A percentile compares a stretch with the other conserved stretches of the same genome.
phyloP scores from a whole-genome alignment of 2,113 vertebrate species.

The Sorex araneus region DNA sequence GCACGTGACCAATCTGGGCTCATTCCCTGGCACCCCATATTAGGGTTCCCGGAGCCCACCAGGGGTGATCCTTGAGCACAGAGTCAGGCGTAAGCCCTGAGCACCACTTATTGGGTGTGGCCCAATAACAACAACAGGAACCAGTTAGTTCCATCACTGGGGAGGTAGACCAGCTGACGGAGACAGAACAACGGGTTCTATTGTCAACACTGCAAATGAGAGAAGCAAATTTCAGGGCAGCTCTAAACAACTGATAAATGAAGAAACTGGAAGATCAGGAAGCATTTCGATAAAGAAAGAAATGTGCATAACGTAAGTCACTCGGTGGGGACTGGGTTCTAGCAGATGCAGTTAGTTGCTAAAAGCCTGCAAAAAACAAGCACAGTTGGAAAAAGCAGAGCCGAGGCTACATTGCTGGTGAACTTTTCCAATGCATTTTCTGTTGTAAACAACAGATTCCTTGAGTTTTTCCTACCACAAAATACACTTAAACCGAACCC shows the following conservation, averaged over 20 bases:
- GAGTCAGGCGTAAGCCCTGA: too few relatives aligned
- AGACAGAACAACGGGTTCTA: not conserved
- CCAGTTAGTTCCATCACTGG: not conserved
- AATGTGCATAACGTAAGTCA: not conserved
- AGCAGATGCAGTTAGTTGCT: not conserved
- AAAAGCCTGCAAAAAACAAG: not conserved
- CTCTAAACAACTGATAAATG: constrained; percentile 23
- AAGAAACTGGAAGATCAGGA: constrained; percentile 1
- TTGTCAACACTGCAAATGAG: not conserved
- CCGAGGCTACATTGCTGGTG: not conserved
- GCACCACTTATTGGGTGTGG: too few relatives aligned
- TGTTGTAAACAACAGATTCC: not conserved
- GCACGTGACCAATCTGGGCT: too few relatives aligned
- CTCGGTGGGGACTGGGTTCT: not conserved
- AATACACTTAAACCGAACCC: not conserved
- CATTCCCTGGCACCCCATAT: too few relatives aligned
- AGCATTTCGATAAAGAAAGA: constrained; percentile 29
- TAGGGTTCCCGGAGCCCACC: too few relatives aligned
- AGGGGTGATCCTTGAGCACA: too few relatives aligned
- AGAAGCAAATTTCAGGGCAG: constrained; percentile 18
- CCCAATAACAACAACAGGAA: not conserved
- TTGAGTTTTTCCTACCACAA: constrained; percentile 45
- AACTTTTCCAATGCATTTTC: not conserved
- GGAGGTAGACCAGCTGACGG: not conserved
- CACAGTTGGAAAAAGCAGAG: not conserved